Base-by-base conservation (phyloP, 2,888 invertebrate species). In the Nineta flava region DNA sequence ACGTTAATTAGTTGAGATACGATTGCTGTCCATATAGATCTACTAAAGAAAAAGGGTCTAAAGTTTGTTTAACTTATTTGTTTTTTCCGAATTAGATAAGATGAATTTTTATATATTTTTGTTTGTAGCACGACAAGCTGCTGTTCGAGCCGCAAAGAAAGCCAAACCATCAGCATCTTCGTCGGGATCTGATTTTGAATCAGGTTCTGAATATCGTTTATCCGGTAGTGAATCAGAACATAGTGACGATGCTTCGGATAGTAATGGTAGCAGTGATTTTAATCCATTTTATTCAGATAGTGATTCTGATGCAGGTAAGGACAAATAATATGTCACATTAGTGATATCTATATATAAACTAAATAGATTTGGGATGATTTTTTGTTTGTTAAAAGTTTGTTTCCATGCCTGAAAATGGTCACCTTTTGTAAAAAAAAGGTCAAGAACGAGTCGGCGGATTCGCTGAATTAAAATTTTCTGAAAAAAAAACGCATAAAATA, bases 251-350 rank as follows among this genome's bases (percentile, higher is more conserved):
- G 68, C 67, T 26, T 69, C 68, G 43, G 73, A 75, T 53, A 79
- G 78, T 54, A 77, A 79, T 56, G 72, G 70, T 50, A 84, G 83
- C 57, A 84, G 84, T 52, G 92, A 91, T 69, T 91, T 90, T 64
- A 94, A 95, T 72, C 94, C 93, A n/a, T 90, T 88, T 61, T 85
- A 84, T 63, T 83, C 79, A 47, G 91, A 83, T 60, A 79, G 80
- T 59, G 84, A 84, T 59, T 84, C 85, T 40, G 88, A 90, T 60
- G 81, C 82, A 57, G 85, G 84, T 75, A 70, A 66, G 49, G 67
- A 62, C 62, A 26, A 7, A 19, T 19, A 19, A 19, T 3, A 19
- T 19, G 19, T 26, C n/a, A n/a, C n/a, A n/a, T n/a, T n/a, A n/a
- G n/a, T n/a, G n/a, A n/a, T n/a, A n/a, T n/a, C n/a, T n/a, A n/a